These are phyloP conservation scores for Daktulosphaira vitifoliae DNA, from an alignment of 1,140 invertebrate genomes.

Conservation along the genomic window DNA sequence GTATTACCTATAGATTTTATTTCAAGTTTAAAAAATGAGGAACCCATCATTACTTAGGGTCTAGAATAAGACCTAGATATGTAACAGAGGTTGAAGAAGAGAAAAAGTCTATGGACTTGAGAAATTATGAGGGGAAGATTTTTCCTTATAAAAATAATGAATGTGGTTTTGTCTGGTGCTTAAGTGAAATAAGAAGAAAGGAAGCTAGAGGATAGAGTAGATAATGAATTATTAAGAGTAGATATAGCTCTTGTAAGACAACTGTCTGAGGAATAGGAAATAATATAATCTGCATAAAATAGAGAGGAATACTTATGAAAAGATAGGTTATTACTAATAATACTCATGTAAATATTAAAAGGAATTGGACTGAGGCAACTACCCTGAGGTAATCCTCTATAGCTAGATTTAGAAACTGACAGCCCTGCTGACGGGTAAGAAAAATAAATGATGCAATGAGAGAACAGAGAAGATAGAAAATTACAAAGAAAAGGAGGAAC, in stretches of 20 bases:
- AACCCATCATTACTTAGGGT: neutral
- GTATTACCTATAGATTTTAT: no score
- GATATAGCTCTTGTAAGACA: neutral
- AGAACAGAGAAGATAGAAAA: neutral
- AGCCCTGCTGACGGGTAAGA: neutral
- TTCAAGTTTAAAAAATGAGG: neutral
- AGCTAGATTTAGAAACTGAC: neutral
- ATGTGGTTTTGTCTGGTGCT: neutral
- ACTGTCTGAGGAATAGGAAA: neutral
- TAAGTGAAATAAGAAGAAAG: neutral
- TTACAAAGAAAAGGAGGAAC: neutral
- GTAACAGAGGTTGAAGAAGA: neutral
- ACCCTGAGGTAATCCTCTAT: no score
- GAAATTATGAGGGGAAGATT: neutral
- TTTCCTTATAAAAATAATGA: neutral
- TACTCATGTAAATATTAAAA: neutral
- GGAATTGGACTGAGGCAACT: no score
- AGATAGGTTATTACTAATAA: neutral
- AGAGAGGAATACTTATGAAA: neutral
- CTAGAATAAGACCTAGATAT: neutral
- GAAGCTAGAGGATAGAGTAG: neutral
- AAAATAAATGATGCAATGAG: neutral
- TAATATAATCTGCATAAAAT: neutral
- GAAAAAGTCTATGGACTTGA: neutral
- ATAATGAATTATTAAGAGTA: neutral